Conservation (phyloP, 2,113 vertebrate genomes). For the Xenopus laevis region DNA sequence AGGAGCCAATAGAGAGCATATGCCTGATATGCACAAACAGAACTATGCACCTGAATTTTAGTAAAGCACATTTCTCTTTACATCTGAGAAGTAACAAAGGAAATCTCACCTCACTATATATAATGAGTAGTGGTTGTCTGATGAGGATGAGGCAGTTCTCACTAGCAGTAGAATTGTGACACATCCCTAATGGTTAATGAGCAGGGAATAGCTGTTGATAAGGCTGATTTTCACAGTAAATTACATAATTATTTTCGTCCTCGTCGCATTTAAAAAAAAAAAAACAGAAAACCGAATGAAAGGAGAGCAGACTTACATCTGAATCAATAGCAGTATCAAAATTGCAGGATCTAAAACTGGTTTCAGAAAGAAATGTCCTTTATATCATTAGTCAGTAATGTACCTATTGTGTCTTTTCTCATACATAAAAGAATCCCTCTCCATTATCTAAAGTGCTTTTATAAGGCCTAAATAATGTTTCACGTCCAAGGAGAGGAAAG, state of each 20-base stretch:
- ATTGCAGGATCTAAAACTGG: conserved; percentile 22
- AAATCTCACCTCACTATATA: too few species aligned
- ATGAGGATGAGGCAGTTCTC: too few species aligned
- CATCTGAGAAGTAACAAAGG: too few species aligned
- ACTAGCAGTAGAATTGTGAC: neutral
- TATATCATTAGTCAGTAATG: conserved; percentile 38
- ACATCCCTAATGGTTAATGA: conserved; percentile 19
- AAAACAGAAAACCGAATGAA: conserved; percentile 15
- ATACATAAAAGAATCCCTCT: conserved; percentile 1
- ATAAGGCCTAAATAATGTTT: too few species aligned
- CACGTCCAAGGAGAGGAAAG: too few species aligned
- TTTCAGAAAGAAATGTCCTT: conserved; percentile 25
- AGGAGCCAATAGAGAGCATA: too few species aligned
- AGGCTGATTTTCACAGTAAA: conserved; percentile 33
- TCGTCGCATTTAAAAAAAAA: conserved; percentile 1
- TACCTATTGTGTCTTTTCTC: conserved; percentile 23
- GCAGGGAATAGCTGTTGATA: conserved; percentile 26
- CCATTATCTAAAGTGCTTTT: too few species aligned
- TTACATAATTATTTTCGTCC: conserved; percentile 36
- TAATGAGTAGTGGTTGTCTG: too few species aligned
- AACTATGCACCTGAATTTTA: too few species aligned
- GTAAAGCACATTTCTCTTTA: too few species aligned
- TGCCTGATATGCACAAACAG: too few species aligned
- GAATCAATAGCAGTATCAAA: conserved; percentile 35
- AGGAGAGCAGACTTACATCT: conserved; percentile 15